phyloP scores from a whole-genome alignment of 2,113 vertebrate species.

The Panurus biarmicus region DNA sequence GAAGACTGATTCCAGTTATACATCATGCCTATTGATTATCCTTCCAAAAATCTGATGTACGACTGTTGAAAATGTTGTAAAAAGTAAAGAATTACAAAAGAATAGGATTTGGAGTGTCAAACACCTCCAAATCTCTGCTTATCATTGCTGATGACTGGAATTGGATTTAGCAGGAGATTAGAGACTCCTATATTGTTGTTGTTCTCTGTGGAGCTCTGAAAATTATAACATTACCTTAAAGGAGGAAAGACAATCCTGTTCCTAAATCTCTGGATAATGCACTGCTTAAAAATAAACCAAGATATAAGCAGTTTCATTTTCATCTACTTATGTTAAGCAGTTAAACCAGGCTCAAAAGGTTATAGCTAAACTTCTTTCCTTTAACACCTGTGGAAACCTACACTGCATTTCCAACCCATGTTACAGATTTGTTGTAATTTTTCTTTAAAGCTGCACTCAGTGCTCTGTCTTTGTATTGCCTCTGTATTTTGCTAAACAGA shows the following conservation, averaged over 20 bases:
- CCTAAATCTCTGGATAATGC: constrained; percentile 66
- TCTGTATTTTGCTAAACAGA: constrained; percentile 62
- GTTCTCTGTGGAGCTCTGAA: constrained; percentile 66
- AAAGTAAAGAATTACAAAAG: constrained; percentile 61
- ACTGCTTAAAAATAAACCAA: constrained; percentile 63
- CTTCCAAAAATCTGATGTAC: constrained; percentile 65
- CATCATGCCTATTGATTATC: constrained; percentile 56
- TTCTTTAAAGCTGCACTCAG: constrained; percentile 46
- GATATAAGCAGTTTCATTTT: constrained; percentile 69
- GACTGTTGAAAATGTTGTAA: constrained; percentile 51
- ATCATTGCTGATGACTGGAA: constrained; percentile 56
- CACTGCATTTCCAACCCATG: constrained; percentile 47
- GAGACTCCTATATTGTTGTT: constrained; percentile 60
- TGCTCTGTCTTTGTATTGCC: constrained; percentile 43
- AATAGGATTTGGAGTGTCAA: constrained; percentile 55
- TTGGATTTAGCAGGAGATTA: constrained; percentile 61
- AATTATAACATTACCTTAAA: constrained; percentile 69
- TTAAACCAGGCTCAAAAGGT: constrained; percentile 66
- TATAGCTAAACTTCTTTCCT: constrained; percentile 44
- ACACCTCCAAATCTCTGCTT: constrained; percentile 58
- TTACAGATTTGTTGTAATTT: constrained; percentile 46
- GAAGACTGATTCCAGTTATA: constrained; percentile 61
- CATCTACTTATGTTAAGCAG: constrained; percentile 53
- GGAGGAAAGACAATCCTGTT: constrained; percentile 69
- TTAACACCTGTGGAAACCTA: constrained; percentile 62